phyloP scores from a whole-genome alignment of 2,797 vertebrate species.

The Fratercula arctica region DNA sequence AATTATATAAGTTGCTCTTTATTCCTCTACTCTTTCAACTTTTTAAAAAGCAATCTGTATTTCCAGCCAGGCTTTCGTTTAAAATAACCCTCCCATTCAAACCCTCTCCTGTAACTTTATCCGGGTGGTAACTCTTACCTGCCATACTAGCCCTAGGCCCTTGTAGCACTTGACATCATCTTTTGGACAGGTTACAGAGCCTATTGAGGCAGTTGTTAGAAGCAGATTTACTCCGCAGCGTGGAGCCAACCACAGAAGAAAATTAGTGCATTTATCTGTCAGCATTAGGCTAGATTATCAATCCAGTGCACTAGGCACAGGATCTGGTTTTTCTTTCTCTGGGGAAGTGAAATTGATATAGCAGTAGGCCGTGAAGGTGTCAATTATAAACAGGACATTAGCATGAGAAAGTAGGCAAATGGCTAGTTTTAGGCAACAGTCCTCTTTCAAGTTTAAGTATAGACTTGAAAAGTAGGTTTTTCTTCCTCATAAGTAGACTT shows the following conservation, averaged over 20 bases:
- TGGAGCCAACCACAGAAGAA: constrained; percentile 90
- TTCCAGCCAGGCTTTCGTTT: constrained; percentile 76
- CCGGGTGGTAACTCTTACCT: constrained; percentile 81
- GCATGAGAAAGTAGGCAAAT: constrained; percentile 85
- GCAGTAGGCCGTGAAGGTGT: constrained; percentile 90
- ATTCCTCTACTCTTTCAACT: constrained; percentile 11
- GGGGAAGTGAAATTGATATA: constrained; percentile 88
- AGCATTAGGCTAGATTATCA: constrained; percentile 97
- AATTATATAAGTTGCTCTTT: constrained; percentile 42
- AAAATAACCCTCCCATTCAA: constrained; percentile 81
- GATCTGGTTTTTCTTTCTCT: constrained; percentile 86
- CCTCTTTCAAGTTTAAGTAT: constrained; percentile 54
- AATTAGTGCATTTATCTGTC: constrained; percentile 99
- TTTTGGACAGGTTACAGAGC: constrained; percentile 84
- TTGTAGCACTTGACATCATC: constrained; percentile 86
- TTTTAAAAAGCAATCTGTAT: constrained; percentile 67
- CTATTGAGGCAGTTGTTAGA: constrained; percentile 84
- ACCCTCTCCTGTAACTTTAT: constrained; percentile 80
- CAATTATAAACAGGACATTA: constrained; percentile 93
- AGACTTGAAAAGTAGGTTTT: constrained; percentile 59
- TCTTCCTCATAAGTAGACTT: not conserved
- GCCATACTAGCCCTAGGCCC: constrained; percentile 79
- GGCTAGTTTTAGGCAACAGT: constrained; percentile 71
- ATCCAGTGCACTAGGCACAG: constrained; percentile 88
- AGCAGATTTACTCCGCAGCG: constrained; percentile 85